Base-by-base conservation (phyloP, 64 coral and sea anemone species). In the Orbicella faveolata region DNA sequence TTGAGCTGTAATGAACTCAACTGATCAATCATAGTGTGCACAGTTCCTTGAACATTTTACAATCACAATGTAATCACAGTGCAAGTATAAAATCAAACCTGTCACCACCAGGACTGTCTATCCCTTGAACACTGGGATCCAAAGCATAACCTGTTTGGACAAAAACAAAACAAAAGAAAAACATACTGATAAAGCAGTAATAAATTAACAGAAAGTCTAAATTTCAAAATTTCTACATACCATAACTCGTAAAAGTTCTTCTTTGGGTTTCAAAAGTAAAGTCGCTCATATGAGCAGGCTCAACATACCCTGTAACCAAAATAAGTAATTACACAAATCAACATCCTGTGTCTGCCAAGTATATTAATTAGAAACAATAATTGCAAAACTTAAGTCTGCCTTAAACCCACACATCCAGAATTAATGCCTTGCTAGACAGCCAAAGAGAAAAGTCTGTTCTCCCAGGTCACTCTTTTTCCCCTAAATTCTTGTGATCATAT, bases 221-320 rank as follows among this genome's bases (percentile, higher is more conserved):
- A 23, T 0, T 33, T 75, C 15, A 53, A 6, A 75, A 15, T n/a
- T 30, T 26, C 10, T 34, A 63, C 96, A 94, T 33, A 99, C 97
- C 94, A 89, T 95, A 99, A 64, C 97, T 99, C 11, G 92, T 92
- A 35, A 99, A 99, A 9, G 97, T 99, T 66, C 90, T 95, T 88
- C 94, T 93, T 52, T 99, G 97, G 75, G 86, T 95, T 83, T 99
- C 97, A 99, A 99, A 99, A 19, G 94, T 93, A 86, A 99, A 99
- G 57, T 99, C 91, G 86, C 92, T 99, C 79, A 99, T 86, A 48
- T 99, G 97, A 25, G 97, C 91, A 74, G 90, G 77, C 84, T 99
- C 97, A 81, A 99, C 97, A 93, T 95, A 96, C 36, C 97, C 97
- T 99, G 26, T 9, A 62, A 88, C 55, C 19, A 86, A 75, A 87